Evolutionary conservation across 2,888 invertebrate species (phyloP), one percentile per base, ranked within the genome.

Genomic region (Hirudinaria manillensis): DNA sequence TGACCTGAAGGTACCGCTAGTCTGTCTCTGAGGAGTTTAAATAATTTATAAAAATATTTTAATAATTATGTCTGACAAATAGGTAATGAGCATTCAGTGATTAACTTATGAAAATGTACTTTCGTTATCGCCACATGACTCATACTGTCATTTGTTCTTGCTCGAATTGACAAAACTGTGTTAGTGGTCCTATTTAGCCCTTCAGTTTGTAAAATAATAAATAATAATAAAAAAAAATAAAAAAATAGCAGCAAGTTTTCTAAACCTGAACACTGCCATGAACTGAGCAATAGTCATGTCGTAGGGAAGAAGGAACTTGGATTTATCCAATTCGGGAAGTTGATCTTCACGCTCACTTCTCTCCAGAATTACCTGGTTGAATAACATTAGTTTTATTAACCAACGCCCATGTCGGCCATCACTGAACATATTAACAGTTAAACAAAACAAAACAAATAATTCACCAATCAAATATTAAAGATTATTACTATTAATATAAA

Each of bases 201-300:
- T 13, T 53, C 53, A 21, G 21, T 16, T 53, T 16, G 53, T 21
- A 53, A 21, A 53, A 13, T 16, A 21, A 13, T 16, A 53, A 27
- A 74, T 70, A 7, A 70, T 24, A 74, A 38, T 38, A 21, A 70
- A 65, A 34, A 1, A 24, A 70, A 70, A 21, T 21, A 34, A 70
- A 70, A 70, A n/a, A 34, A 4, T 3, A 72, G n/a, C n/a, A n/a
- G n/a, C n/a, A n/a, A n/a, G n/a, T n/a, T 68, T 13, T 68, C 32
- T 68, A 13, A 16, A 93, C 93, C 91, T 91, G 86, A 93, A 91
- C 77, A 93, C 91, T 77, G 91, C 90, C 80, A 92, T 88, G 83
- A 94, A 92, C 86, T 93, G 93, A 71, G 93, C 92, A 90, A 93
- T 91, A 0, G 93, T 91, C 70, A 93, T 89, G 84, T 93, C 93